Conservation (phyloP, 2,113 vertebrate genomes). For the Anoplopoma fimbria region DNA sequence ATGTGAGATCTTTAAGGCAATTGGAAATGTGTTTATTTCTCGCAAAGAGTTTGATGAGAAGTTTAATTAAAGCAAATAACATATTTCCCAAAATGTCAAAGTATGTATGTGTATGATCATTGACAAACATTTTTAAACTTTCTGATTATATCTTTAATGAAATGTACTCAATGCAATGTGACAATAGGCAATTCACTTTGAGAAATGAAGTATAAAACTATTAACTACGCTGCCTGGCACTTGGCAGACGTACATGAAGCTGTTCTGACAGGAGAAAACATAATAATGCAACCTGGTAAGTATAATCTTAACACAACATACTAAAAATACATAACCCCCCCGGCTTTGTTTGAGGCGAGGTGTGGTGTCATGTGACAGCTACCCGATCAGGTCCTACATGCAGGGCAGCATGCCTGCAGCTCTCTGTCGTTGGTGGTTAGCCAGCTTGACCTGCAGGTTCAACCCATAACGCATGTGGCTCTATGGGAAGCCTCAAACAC, state of each 20-base stretch:
- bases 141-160: neutral
- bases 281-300: neutral
- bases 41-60: neutral
- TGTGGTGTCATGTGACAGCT: constrained; percentile 48
- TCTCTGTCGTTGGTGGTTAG: constrained; percentile 27
- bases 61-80: neutral
- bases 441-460: constrained; percentile 33
- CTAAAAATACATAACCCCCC: constrained; percentile 39
- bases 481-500: neutral
- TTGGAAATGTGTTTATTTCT: neutral
- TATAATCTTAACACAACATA: constrained; percentile 14
- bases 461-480: neutral
- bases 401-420: constrained; percentile 70
- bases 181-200: neutral
- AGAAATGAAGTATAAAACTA: neutral
- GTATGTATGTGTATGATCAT: neutral
- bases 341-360: constrained; percentile 60
- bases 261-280: neutral
- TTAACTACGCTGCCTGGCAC: neutral
- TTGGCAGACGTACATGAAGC: neutral
- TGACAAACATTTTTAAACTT: neutral
- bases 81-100: neutral
- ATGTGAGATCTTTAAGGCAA: neutral
- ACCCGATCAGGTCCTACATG: constrained; percentile 74
- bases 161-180: neutral